phyloP scores from a whole-genome alignment of 2,797 vertebrate species.

The Leuciscus waleckii region DNA sequence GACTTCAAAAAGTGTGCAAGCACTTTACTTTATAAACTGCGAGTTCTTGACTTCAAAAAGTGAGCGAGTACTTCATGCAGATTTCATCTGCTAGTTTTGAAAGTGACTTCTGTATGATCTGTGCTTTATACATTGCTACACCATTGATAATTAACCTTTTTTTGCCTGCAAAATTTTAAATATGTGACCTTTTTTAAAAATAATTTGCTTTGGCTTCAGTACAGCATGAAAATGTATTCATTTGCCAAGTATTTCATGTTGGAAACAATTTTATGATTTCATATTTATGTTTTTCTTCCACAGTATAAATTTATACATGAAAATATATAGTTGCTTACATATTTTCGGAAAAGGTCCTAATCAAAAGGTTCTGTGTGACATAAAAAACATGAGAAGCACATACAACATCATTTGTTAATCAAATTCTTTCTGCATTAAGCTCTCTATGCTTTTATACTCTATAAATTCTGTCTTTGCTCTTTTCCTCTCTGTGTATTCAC shows the following conservation, averaged over 20 bases:
- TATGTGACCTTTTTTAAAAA: background rate
- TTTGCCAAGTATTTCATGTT: background rate
- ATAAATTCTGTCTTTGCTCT: conserved; percentile 12
- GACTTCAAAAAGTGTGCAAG: too few relatives aligned
- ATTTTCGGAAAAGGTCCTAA: background rate
- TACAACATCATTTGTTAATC: background rate
- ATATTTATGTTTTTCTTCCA: background rate
- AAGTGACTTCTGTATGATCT: background rate
- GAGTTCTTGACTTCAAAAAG: too few relatives aligned
- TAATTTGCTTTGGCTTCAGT: too few relatives aligned
- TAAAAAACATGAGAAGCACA: background rate
- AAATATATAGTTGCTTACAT: background rate
- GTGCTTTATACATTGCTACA: background rate
- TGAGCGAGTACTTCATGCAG: too few relatives aligned
- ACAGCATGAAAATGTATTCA: background rate
- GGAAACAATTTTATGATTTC: background rate
- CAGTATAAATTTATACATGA: background rate
- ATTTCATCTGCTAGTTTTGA: background rate
- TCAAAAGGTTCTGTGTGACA: background rate
- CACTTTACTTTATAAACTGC: too few relatives aligned
- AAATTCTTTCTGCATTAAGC: background rate
- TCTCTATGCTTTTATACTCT: background rate
- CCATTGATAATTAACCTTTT: background rate
- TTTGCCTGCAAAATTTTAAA: too few relatives aligned
- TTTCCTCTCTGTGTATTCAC: conserved; percentile 42